Conservation (phyloP, 2,888 invertebrate genomes). For the Habroteleia sp. region DNA sequence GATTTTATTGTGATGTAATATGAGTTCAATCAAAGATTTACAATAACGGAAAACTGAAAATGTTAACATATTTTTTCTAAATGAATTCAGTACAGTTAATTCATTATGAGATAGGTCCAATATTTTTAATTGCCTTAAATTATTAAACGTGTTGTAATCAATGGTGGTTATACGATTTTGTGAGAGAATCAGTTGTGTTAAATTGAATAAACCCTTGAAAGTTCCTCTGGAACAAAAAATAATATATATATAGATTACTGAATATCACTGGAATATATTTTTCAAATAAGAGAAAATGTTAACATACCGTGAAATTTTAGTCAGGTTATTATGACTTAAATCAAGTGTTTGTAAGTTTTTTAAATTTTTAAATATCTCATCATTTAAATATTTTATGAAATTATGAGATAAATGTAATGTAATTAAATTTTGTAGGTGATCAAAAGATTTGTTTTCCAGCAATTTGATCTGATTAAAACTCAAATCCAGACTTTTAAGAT, state of each 20-base stretch:
- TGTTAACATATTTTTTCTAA: neutral
- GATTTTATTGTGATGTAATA: conserved; percentile 86
- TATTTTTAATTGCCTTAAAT: conserved; percentile 5
- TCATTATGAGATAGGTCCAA: conserved; percentile 24
- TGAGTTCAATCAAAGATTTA: conserved; percentile 82
- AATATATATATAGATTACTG: too few relatives aligned
- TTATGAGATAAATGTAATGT: conserved; percentile 4
- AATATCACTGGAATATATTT: too few relatives aligned
- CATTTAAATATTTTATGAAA: neutral
- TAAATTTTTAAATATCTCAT: neutral
- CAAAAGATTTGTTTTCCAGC: neutral
- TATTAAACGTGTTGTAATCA: neutral
- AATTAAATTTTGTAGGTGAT: neutral
- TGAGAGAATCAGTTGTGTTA: conserved; percentile 11
- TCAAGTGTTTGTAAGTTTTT: conserved; percentile 1
- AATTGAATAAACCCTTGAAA: neutral
- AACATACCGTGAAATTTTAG: conserved; percentile 4
- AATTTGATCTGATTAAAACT: neutral
- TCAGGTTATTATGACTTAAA: conserved; percentile 4
- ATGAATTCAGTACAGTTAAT: neutral
- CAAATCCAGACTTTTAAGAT: neutral
- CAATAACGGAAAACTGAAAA: conserved; percentile 19
- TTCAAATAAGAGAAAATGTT: neutral
- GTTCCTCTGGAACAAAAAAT: conserved; percentile 18
- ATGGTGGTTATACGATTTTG: conserved; percentile 10